Evolutionary conservation across 2,113 vertebrate genomes (phyloP).

Genomic region (Eubucco bourcierii): DNA sequence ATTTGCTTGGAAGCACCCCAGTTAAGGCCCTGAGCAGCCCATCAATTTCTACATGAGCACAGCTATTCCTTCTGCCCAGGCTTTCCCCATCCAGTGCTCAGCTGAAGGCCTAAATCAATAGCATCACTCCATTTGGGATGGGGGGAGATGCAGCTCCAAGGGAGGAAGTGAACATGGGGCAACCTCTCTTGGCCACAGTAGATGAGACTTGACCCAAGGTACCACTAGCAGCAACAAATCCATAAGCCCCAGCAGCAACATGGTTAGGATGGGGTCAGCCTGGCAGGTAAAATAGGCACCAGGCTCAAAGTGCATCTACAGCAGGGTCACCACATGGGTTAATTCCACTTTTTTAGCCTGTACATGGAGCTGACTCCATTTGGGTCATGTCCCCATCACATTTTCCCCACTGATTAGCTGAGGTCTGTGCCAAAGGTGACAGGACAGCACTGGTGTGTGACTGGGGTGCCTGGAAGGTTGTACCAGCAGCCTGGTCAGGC

Average conservation of each 20-base stretch:
- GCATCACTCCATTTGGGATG: too few relatives aligned
- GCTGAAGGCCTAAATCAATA: background rate
- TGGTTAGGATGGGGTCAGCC: fast-evolving
- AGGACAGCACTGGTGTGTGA: background rate
- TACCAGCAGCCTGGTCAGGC: background rate
- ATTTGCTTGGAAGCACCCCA: background rate
- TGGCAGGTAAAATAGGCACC: too few relatives aligned
- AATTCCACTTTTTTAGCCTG: background rate
- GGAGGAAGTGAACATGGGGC: fast-evolving
- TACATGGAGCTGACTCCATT: background rate
- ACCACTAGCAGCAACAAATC: background rate
- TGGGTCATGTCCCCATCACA: fast-evolving
- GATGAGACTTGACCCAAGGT: background rate
- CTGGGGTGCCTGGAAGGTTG: background rate
- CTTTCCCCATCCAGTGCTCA: background rate
- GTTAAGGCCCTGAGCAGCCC: background rate
- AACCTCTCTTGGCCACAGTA: background rate
- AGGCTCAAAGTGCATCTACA: background rate
- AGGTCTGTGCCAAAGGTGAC: background rate
- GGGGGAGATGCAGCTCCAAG: background rate
- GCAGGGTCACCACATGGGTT: fast-evolving
- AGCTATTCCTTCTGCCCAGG: background rate
- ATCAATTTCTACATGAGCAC: fast-evolving
- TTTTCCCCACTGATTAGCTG: background rate
- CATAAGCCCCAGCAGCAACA: background rate